Evolutionary conservation across 2,113 vertebrate species (phyloP), one percentile per base, ranked within the genome.

Genomic region (Reinhardtius hippoglossoides): DNA sequence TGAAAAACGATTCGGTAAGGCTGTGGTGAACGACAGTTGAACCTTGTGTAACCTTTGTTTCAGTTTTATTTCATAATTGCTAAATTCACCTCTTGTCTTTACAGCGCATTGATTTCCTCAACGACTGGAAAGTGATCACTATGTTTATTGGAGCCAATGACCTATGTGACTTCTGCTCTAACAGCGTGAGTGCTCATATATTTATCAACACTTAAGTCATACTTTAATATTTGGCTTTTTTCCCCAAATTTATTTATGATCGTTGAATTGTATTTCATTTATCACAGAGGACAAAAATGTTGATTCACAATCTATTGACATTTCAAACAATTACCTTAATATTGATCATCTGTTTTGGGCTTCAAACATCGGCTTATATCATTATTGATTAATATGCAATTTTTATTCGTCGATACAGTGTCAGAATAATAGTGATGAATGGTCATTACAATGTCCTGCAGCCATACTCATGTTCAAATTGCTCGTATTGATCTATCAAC

Each of bases 41-140:
- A 9, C 26, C 27, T 42, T 0, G 24, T 31, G 52, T 40, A 50
- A 78, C 31, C 16, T 20, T 65, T 66, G 9, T 67, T 10, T 55
- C 4, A 23, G 0, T 1, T 65, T 64, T 31, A 44, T 54, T 61
- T 21, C 27, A 68, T 37, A 42, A 40, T 59, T 16, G 24, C 1
- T 6, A 16, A 54, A 27, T 67, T 18, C 2, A 27, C 3, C 14
- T 58, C 44, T 46, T 65, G 4, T 62, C 71, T 83, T 76, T 76
- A 24, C 80, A 99, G 98, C 93, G 88, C 82, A 92, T 97, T 21
- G 86, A 96, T 89, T 96, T 98, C 75, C 21, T 76, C 1, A 93
- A 87, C 0, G 96, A 96, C 91, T 99, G 98, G 98, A 99, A 99
- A 91, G 84, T 98, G 83, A 96, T 99, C 93, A 99, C 96, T 0